Percentiles rank a stretch among this genome's conserved stretches.
These are phyloP conservation scores for Ammodytes dubius DNA, from an alignment of 2,113 vertebrate genomes.

Conservation along the genomic window DNA sequence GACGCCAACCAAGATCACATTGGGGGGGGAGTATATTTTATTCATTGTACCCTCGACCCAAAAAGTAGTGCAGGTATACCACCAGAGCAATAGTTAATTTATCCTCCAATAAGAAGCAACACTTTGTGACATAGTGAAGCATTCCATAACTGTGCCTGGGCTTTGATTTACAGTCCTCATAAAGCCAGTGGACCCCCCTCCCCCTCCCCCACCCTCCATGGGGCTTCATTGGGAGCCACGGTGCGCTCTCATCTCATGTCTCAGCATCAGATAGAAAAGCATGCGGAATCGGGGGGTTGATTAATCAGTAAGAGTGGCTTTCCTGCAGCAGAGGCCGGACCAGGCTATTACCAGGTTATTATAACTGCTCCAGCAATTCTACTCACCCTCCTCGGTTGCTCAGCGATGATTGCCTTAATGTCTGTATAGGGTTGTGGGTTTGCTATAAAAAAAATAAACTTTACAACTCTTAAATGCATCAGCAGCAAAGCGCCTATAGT, in stretches of 20 bases:
- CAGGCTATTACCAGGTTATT: constrained; percentile 21
- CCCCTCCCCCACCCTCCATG: too few species aligned
- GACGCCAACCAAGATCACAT: constrained; percentile 28
- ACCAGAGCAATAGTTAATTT: background rate
- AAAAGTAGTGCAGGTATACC: constrained; percentile 9
- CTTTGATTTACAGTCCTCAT: constrained; percentile 68
- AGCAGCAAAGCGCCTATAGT: background rate
- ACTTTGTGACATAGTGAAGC: constrained; percentile 20
- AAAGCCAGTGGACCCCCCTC: constrained; percentile 27
- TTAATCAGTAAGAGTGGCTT: constrained; percentile 39
- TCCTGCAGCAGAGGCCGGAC: constrained; percentile 20
- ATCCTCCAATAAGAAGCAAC: constrained; percentile 9
- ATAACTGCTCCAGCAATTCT: constrained; percentile 15
- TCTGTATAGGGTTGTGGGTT: constrained; percentile 39
- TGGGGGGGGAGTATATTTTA: constrained; percentile 3
- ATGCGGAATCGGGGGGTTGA: constrained; percentile 4
- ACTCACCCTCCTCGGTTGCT: constrained; percentile 21
- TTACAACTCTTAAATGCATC: constrained; percentile 29
- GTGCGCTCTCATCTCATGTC: constrained; percentile 11
- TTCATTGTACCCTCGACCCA: constrained; percentile 15
- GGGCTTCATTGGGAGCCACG: constrained; percentile 22
- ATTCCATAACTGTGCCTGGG: constrained; percentile 10
- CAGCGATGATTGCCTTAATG: constrained; percentile 21
- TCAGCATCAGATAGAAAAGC: constrained; percentile 4
- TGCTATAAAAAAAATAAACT: constrained; percentile 39